A percentile compares a stretch with the other conserved stretches of the same genome.
phyloP scores from a whole-genome alignment of 2,113 vertebrate genomes.

The Oryzias javanicus region DNA sequence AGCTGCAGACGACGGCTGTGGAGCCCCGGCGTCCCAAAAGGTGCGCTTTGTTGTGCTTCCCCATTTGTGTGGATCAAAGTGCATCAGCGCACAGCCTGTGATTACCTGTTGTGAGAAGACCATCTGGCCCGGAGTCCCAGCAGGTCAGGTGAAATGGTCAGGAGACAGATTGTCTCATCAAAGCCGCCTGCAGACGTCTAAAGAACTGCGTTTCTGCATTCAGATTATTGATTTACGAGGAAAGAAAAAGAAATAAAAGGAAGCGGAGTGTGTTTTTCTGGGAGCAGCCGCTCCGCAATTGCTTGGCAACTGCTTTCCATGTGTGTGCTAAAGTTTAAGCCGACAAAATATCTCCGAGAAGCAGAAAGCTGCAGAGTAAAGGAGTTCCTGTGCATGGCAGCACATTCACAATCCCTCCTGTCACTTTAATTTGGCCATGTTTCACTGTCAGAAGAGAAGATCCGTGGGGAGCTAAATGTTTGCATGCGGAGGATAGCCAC shows the following conservation, averaged over 20 bases:
- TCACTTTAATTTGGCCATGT: conserved; percentile 42
- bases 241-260: not conserved
- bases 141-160: conserved; percentile 45
- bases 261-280: conserved; percentile 24
- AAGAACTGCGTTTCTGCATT: conserved; percentile 39
- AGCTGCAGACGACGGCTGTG: too few relatives aligned
- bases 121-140: conserved; percentile 70
- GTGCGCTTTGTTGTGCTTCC: conserved; percentile 40
- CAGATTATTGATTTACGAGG: conserved; percentile 45
- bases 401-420: conserved; percentile 25
- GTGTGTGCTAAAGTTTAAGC: conserved; percentile 59
- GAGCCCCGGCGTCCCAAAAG: conserved; percentile 15
- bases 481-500: conserved; percentile 20
- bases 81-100: conserved; percentile 59
- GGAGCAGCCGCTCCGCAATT: conserved; percentile 43
- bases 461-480: not conserved
- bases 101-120: conserved; percentile 70
- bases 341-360: conserved; percentile 34
- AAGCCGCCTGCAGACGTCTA: conserved; percentile 54
- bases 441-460: conserved; percentile 38
- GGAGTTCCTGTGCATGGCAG: conserved; percentile 42
- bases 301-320: conserved; percentile 50
- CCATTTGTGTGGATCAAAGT: conserved; percentile 53
- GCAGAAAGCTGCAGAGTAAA: conserved; percentile 44
- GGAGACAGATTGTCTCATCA: conserved; percentile 53